phyloP scores from a whole-genome alignment of 2,797 vertebrate genomes.

The Phoeniculus purpureus region DNA sequence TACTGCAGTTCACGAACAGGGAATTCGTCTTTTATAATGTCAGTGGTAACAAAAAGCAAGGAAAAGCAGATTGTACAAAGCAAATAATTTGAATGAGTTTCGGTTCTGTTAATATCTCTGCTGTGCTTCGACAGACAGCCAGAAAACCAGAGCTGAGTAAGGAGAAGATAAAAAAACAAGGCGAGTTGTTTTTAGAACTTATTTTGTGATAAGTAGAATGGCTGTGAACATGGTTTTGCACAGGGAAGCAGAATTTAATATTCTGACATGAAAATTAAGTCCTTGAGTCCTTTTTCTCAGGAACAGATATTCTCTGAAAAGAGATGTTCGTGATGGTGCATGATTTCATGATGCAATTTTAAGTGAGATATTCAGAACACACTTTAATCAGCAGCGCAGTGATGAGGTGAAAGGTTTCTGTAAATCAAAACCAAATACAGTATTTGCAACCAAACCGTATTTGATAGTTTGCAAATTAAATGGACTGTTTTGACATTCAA shows the following conservation, averaged over 20 bases:
- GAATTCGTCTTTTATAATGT: neutral
- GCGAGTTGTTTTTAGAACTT: neutral
- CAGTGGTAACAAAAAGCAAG: neutral
- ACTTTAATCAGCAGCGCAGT: neutral
- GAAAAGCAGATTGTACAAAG: neutral
- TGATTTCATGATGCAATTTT: neutral
- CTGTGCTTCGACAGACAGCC: neutral
- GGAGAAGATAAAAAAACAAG: neutral
- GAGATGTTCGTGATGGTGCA: neutral
- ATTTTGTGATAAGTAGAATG: neutral
- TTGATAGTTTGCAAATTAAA: constrained; percentile 21
- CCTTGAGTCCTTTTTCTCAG: neutral
- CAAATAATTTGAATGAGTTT: neutral
- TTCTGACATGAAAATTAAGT: neutral
- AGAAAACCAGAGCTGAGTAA: neutral
- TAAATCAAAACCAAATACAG: neutral
- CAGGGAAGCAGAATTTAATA: neutral
- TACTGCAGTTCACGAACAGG: neutral
- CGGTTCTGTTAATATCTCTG: neutral
- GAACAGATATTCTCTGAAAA: neutral
- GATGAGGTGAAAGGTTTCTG: neutral
- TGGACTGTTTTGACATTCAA: neutral
- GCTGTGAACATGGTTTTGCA: neutral
- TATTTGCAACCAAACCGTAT: neutral
- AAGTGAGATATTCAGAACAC: neutral